These are phyloP conservation scores for Echinops telfairi DNA, from an alignment of 2,113 vertebrate genomes.

Conservation along the genomic window DNA sequence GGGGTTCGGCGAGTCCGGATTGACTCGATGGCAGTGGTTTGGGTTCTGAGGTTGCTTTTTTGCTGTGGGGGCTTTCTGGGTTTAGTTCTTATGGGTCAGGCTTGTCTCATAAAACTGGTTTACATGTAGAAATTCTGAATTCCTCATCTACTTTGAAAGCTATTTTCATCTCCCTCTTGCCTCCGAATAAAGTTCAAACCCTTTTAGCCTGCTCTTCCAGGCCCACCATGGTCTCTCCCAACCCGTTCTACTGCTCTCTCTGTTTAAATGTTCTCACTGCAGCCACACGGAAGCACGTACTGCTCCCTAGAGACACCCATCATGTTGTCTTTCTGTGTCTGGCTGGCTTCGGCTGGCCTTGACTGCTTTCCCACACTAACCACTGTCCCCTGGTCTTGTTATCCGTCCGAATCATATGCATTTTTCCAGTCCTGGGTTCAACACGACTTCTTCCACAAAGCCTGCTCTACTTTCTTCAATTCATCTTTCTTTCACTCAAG, in stretches of 20 bases:
- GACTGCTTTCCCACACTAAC: background rate
- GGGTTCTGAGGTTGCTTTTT: no score
- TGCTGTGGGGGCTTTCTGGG: no score
- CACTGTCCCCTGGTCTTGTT: background rate
- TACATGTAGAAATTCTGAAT: no score
- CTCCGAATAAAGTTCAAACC: background rate
- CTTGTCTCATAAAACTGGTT: constrained; percentile 96
- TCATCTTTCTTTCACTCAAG: background rate
- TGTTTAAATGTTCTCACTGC: background rate
- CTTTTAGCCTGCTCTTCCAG: background rate
- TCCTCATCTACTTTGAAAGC: no score
- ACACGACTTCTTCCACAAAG: no score
- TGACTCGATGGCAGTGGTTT: no score
- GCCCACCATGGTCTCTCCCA: no score
- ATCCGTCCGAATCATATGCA: background rate
- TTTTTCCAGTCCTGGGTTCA: background rate
- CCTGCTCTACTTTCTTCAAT: no score
- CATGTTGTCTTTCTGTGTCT: background rate
- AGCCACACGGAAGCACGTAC: background rate
- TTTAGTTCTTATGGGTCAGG: constrained; percentile 96
- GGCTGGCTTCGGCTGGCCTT: background rate
- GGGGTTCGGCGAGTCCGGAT: no score
- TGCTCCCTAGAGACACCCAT: background rate
- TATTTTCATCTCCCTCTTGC: background rate
- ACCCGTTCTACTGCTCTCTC: rapidly evolving